Evolutionary conservation across 2,797 vertebrate genomes (phyloP).

Genomic region (Ctenopoma kingsleyae): DNA sequence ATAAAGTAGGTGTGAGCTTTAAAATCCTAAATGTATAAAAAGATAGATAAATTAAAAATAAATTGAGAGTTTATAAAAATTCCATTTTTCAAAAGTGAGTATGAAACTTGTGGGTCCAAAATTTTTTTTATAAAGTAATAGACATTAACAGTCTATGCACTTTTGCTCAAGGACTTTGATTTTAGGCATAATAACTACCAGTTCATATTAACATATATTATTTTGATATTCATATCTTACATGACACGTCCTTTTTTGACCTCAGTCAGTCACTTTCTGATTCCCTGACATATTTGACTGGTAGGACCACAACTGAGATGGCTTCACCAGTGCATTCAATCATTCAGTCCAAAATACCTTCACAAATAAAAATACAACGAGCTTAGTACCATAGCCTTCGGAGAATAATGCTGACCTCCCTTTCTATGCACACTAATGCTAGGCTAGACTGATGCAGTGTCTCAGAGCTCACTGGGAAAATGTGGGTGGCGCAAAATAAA

Average conservation of each 20-base stretch:
- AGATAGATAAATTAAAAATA: constrained; percentile 80
- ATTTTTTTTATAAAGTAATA: constrained; percentile 72
- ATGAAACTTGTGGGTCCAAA: constrained; percentile 66
- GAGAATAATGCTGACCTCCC: constrained; percentile 10
- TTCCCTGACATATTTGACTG: constrained; percentile 57
- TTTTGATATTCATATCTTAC: constrained; percentile 82
- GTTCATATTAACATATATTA: constrained; percentile 82
- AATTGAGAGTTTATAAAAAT: constrained; percentile 76
- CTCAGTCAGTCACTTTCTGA: constrained; percentile 64
- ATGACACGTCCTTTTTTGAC: constrained; percentile 63
- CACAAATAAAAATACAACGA: constrained; percentile 53
- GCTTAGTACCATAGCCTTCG: constrained; percentile 48
- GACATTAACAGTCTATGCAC: constrained; percentile 72
- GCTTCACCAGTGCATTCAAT: constrained; percentile 36
- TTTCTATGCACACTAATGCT: constrained; percentile 21
- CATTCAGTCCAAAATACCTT: constrained; percentile 48
- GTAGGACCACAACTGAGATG: constrained; percentile 22
- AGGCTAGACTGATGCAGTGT: constrained; percentile 39
- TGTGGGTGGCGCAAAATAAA: constrained; percentile 23
- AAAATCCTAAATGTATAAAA: constrained; percentile 83
- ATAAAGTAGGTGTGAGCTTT: constrained; percentile 76
- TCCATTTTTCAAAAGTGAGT: constrained; percentile 73
- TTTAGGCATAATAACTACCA: constrained; percentile 64
- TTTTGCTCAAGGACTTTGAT: constrained; percentile 60
- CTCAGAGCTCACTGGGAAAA: constrained; percentile 31